Percentiles rank a stretch among this genome's conserved stretches.
These are phyloP conservation scores for Champsocephalus gunnari DNA, from an alignment of 2,797 vertebrate genomes.

Conservation along the genomic window DNA sequence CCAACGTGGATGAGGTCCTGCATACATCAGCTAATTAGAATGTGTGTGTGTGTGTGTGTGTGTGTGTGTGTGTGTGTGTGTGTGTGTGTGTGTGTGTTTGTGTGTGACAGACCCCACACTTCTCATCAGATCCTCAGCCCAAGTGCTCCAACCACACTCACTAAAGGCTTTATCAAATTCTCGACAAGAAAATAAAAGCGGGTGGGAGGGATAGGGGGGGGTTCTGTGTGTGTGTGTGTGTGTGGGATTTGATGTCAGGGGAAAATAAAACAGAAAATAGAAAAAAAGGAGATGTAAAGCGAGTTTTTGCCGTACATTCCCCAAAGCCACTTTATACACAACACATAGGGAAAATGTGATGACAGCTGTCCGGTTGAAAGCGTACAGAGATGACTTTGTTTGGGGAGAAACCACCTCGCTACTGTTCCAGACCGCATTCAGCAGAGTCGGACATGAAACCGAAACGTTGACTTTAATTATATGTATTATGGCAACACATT, in stretches of 20 bases:
- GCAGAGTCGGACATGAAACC: not conserved
- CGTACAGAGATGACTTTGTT: conserved; percentile 23
- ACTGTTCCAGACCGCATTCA: conserved; percentile 28
- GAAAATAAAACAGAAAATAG: conserved; percentile 49
- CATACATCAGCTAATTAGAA: conserved; percentile 88
- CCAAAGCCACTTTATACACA: conserved; percentile 20
- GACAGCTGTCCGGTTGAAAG: conserved; percentile 28
- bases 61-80: conserved; percentile 62
- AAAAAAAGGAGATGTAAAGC: conserved; percentile 33
- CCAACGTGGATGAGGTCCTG: conserved; percentile 87
- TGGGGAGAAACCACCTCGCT: conserved; percentile 10
- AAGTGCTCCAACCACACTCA: conserved; percentile 76
- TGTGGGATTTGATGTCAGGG: conserved; percentile 37
- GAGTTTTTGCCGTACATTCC: conserved; percentile 37
- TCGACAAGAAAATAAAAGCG: conserved; percentile 58
- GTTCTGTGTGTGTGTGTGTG: not conserved
- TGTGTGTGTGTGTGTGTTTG: conserved; percentile 41
- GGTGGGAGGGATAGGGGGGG: not conserved
- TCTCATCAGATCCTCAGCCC: conserved; percentile 80
- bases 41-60: conserved; percentile 50
- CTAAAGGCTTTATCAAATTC: conserved; percentile 76
- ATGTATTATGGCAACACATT: no score
- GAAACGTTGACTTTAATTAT: no score
- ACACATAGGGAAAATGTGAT: conserved; percentile 30
- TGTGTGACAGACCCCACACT: conserved; percentile 76